Base-by-base conservation (phyloP, 2,113 vertebrate species). In the Gavialis gangeticus region DNA sequence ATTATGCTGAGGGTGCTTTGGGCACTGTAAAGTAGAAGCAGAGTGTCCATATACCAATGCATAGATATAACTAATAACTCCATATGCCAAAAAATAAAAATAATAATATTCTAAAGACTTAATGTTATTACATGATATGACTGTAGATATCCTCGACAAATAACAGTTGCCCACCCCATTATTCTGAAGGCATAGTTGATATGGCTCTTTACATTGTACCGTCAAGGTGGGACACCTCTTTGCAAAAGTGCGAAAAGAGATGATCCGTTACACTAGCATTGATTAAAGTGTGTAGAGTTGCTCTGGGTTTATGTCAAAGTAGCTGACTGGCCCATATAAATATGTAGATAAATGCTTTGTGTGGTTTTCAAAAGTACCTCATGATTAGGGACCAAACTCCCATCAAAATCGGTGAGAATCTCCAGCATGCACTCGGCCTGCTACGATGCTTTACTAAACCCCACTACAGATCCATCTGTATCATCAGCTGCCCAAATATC, bases 231-330 rank as follows among this genome's bases (percentile, higher is more conserved):
- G 16, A 12, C 84, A 60, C 59, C 5, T 16, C 67, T 73, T 54
- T 63, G 37, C 2, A 0, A 12, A 71, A 54, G 1, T 11, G 10
- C 10, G n/a, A 75, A 54, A 66, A 71, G 79, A 55, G 1, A 4
- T 5, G 21, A 18, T 60, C 58, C 1, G 0, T 79, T 34, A 24
- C 27, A 63, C 1, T 62, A 9, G 16, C 1, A 5, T 57, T 57
- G 81, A 82, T 56, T 30, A 10, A 0, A 0, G 21, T 2, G 76
- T n/a, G 0, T 1, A 59, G 62, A 30, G 34, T 15, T 86, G 27
- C 73, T 90, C 76, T 82, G 82, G 34, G 1, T 75, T 81, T 30
- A 28, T 55, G 46, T 83, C 82, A 60, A 46, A 46, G 46, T 46
- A 46, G 46, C 46, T 46, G 46, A 46, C 9, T 46, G 46, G 46